Evolutionary conservation across 2,797 vertebrate genomes (phyloP).

Genomic region (Pangasius larnaudii): DNA sequence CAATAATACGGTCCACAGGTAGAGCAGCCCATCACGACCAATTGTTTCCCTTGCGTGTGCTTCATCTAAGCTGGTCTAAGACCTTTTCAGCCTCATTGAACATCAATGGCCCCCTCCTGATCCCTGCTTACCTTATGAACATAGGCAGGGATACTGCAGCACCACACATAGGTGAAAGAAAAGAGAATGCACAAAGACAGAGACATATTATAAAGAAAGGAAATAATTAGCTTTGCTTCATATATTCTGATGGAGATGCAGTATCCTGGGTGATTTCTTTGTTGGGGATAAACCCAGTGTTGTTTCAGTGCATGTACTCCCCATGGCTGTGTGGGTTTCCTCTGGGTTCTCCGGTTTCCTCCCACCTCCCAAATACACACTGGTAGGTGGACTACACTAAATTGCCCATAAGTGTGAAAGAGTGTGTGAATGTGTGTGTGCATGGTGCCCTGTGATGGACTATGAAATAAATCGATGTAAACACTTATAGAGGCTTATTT

Average conservation of each 20-base stretch:
- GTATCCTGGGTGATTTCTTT: background rate
- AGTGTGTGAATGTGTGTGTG: background rate
- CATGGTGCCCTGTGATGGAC: background rate
- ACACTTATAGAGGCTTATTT: background rate
- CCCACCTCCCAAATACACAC: background rate
- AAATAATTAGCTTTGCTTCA: background rate
- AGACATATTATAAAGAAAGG: background rate
- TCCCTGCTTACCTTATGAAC: conserved; percentile 50
- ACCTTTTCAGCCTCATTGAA: conserved; percentile 63
- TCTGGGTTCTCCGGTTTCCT: background rate
- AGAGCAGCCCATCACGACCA: conserved; percentile 54
- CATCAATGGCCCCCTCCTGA: conserved; percentile 58
- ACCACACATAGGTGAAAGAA: conserved; percentile 3
- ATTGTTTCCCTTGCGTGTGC: conserved; percentile 59
- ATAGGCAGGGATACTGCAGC: conserved; percentile 44
- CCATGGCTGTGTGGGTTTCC: background rate
- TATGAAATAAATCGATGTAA: background rate
- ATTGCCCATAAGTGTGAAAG: background rate
- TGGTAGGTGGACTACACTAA: background rate
- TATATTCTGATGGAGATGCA: background rate
- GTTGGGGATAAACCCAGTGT: background rate
- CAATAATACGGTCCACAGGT: conserved; percentile 56
- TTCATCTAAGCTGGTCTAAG: conserved; percentile 59
- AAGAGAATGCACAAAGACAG: background rate
- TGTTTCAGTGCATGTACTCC: background rate